phyloP scores from a whole-genome alignment of 2,888 invertebrate genomes.

The Nomada goodeniana region DNA sequence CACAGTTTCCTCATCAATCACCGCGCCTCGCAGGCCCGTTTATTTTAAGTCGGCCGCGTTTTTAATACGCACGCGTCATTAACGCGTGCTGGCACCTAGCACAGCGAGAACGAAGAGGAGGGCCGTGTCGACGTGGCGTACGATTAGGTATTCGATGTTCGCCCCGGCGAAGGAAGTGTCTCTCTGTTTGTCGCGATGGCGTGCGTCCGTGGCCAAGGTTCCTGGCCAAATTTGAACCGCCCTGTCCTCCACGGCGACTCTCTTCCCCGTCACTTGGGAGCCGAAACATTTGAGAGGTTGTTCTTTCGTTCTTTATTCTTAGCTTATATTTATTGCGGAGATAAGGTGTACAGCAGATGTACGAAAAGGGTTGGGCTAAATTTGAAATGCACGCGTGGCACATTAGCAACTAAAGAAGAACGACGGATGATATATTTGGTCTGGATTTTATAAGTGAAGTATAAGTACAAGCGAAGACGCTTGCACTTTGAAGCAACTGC shows the following conservation, averaged over 20 bases:
- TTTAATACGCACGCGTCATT: constrained; percentile 80
- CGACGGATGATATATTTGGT: no score
- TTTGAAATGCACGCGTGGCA: no score
- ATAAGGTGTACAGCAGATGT: no score
- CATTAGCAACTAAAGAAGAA: no score
- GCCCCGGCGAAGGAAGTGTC: constrained; percentile 58
- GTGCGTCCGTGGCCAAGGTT: constrained; percentile 54
- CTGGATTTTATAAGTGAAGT: no score
- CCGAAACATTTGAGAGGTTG: no score
- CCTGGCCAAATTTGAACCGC: constrained; percentile 45
- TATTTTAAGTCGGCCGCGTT: constrained; percentile 78
- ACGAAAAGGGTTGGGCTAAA: no score
- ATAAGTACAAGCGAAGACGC: no score
- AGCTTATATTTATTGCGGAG: no score
- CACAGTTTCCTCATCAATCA: constrained; percentile 76
- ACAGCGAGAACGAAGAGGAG: constrained; percentile 54
- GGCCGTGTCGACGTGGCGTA: constrained; percentile 62
- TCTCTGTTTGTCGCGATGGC: constrained; percentile 34
- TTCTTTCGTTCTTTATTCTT: no score
- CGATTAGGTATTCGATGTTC: constrained; percentile 71
- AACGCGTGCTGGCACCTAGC: constrained; percentile 72
- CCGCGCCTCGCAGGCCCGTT: constrained; percentile 71
- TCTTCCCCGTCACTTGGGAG: neutral
- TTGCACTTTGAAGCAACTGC: no score
- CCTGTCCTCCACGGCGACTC: neutral